These are phyloP conservation scores for Apodemia zela DNA, from an alignment of 2,888 invertebrate species.

Conservation along the genomic window DNA sequence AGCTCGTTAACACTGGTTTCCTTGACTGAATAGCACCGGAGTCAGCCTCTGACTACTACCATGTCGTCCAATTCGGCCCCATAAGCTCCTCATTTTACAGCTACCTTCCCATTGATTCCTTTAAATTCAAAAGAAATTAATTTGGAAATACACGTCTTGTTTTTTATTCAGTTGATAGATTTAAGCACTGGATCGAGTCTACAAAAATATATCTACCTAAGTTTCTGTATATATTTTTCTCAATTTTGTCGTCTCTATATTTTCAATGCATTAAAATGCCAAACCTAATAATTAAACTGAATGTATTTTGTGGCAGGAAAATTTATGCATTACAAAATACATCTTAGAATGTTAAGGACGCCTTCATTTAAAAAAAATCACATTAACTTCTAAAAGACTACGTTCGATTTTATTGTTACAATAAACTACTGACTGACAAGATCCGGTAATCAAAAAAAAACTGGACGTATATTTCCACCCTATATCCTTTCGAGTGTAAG, in stretches of 20 bases:
- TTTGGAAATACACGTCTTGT: not conserved
- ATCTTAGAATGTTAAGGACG: not conserved
- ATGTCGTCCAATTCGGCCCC: slow-evolving; percentile 83
- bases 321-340: not conserved
- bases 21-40: slow-evolving; percentile 92
- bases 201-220: too few relatives aligned
- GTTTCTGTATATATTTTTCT: too few relatives aligned
- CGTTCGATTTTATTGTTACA: too few relatives aligned
- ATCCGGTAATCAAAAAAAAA: not conserved
- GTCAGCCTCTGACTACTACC: slow-evolving; percentile 86
- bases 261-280: too few relatives aligned
- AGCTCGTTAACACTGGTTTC: slow-evolving; percentile 96
- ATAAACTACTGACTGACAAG: not conserved
- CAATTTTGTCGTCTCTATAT: too few relatives aligned
- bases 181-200: not conserved
- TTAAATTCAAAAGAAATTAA: slow-evolving; percentile 67
- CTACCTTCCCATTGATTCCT: slow-evolving; percentile 81
- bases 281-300: not conserved
- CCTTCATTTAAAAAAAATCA: not conserved
- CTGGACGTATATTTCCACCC: not conserved
- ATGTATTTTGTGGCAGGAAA: not conserved
- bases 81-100: slow-evolving; percentile 88
- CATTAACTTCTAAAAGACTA: too few relatives aligned
- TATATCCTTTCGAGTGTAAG: slow-evolving; percentile 6
- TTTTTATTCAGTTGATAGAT: not conserved